These are phyloP conservation scores for Bombus waltoni DNA, from an alignment of 1,140 invertebrate genomes.

Conservation along the genomic window DNA sequence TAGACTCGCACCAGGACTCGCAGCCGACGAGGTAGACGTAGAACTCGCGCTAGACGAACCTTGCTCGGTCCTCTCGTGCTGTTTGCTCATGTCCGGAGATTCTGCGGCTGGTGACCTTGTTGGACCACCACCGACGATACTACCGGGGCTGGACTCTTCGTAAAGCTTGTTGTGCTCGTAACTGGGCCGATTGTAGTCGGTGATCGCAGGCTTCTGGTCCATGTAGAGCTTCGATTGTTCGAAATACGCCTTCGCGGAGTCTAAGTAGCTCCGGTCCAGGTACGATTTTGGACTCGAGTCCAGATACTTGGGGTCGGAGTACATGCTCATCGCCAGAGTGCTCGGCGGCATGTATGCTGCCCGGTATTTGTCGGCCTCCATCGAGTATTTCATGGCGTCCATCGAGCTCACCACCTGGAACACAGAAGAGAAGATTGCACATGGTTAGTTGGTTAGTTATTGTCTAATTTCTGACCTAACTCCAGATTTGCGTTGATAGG, in stretches of 20 bases:
- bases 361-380: slow-evolving; percentile 90
- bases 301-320: slow-evolving; percentile 86
- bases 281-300: slow-evolving; percentile 86
- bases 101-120: slow-evolving; percentile 84
- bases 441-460: too few species aligned
- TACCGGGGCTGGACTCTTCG: slow-evolving; percentile 88
- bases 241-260: slow-evolving; percentile 90
- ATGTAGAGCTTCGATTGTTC: slow-evolving; percentile 90
- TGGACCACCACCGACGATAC: slow-evolving; percentile 69
- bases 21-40: slow-evolving; percentile 85
- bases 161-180: slow-evolving; percentile 83
- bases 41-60: slow-evolving; percentile 82
- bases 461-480: too few species aligned
- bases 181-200: slow-evolving; percentile 82
- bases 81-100: slow-evolving; percentile 85
- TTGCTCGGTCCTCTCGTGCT: slow-evolving; percentile 83
- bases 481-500: too few species aligned
- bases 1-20: slow-evolving; percentile 84
- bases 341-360: slow-evolving; percentile 87
- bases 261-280: slow-evolving; percentile 86
- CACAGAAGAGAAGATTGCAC: neutral
- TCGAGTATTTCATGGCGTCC: slow-evolving; percentile 91
- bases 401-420: slow-evolving; percentile 88
- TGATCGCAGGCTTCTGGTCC: slow-evolving; percentile 85
- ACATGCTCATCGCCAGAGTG: slow-evolving; percentile 87